A percentile compares a stretch with the other conserved stretches of the same genome.
Conservation (phyloP, 2,888 invertebrate genomes). For the Lamproptera curius region DNA sequence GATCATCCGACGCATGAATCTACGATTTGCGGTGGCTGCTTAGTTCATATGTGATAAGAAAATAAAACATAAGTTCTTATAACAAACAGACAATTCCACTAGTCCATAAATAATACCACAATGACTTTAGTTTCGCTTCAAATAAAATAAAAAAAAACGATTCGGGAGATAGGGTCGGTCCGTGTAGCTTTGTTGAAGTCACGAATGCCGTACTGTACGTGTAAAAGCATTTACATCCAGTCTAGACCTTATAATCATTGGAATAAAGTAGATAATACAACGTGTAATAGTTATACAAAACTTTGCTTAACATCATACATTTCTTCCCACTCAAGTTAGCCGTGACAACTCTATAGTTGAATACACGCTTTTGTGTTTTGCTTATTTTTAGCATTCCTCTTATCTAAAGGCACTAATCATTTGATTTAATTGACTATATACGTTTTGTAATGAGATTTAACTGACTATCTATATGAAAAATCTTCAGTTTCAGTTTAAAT, state of each 20-base stretch:
- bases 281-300: neutral
- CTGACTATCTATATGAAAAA: no score
- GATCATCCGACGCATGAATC: no score
- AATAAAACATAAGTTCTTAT: no score
- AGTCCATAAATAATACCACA: constrained; percentile 5
- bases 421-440: no score
- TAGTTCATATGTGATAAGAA: no score
- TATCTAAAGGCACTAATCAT: no score
- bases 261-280: neutral
- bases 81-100: no score
- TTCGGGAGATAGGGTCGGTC: constrained; percentile 9
- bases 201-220: constrained; percentile 10
- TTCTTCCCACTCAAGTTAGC: constrained; percentile 17
- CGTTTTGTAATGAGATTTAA: no score
- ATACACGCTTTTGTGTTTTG: constrained; percentile 13
- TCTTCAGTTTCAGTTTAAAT: no score
- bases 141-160: neutral
- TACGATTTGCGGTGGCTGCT: no score
- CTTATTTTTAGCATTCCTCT: constrained; percentile 12
- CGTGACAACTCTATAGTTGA: constrained; percentile 20
- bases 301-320: constrained; percentile 9
- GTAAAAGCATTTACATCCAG: neutral
- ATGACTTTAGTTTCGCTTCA: neutral
- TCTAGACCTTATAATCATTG: neutral
- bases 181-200: constrained; percentile 16